Percentiles rank a stretch among this genome's conserved stretches.
phyloP scores from a whole-genome alignment of 2,797 vertebrate species.

The Acrossocheilus wenchowensis region DNA sequence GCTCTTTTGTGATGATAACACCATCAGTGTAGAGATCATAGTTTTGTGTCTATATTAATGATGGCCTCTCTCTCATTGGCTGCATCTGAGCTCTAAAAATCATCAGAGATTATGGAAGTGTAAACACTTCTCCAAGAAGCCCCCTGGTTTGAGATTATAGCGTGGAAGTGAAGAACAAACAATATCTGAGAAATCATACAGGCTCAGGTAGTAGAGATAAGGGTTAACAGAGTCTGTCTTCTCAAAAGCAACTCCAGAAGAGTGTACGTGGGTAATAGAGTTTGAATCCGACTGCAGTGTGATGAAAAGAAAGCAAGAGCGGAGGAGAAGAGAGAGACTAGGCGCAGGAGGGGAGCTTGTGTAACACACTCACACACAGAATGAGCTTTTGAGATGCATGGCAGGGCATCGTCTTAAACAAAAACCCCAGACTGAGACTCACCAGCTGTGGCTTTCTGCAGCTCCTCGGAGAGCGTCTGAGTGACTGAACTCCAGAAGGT shows the following conservation, averaged over 20 bases:
- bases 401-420: slow-evolving; percentile 25
- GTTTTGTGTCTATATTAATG: background rate
- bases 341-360: slow-evolving; percentile 9
- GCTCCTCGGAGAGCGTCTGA: slow-evolving; percentile 85
- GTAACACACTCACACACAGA: slow-evolving; percentile 28
- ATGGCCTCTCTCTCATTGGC: background rate
- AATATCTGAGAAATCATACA: background rate
- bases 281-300: slow-evolving; percentile 30
- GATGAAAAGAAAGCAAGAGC: slow-evolving; percentile 31
- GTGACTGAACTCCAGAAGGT: slow-evolving; percentile 93
- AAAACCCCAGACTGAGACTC: slow-evolving; percentile 63
- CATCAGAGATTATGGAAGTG: background rate
- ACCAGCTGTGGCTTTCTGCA: slow-evolving; percentile 91
- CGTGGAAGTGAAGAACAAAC: background rate
- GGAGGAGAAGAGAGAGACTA: slow-evolving; percentile 14
- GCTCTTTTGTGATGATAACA: background rate
- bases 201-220: background rate
- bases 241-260: slow-evolving; percentile 14
- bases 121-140: background rate
- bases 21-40: background rate
- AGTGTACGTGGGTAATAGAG: slow-evolving; percentile 33
- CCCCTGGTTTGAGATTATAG: background rate
- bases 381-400: slow-evolving; percentile 45
- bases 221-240: slow-evolving; percentile 8
- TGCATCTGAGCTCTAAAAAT: background rate